These are phyloP conservation scores for Callithrix jacchus DNA, from an alignment of 2,113 vertebrate species.

Conservation along the genomic window DNA sequence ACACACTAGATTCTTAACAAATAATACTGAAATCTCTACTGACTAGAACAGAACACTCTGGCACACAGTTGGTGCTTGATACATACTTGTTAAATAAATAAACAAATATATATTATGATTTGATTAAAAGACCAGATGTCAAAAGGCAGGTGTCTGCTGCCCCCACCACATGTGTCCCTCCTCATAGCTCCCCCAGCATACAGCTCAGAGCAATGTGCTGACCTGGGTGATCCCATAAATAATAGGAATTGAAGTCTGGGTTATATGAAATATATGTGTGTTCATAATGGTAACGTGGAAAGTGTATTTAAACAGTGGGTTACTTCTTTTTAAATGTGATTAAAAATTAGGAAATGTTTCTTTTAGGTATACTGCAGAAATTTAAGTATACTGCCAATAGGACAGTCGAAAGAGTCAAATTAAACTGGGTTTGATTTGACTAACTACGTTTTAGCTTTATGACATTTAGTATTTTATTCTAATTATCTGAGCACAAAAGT, in stretches of 20 bases:
- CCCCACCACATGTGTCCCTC: too few relatives aligned
- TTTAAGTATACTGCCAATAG: not conserved
- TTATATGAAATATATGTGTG: not conserved
- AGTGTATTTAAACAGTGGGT: not conserved
- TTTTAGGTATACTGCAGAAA: not conserved
- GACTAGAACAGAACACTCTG: not conserved
- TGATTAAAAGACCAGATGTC: not conserved
- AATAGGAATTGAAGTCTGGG: not conserved
- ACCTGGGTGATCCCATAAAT: not conserved
- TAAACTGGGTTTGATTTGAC: not conserved
- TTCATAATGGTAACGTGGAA: not conserved
- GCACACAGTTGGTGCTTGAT: not conserved
- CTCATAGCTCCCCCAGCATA: rapidly evolving
- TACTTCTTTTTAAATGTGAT: not conserved
- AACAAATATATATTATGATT: not conserved
- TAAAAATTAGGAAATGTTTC: not conserved
- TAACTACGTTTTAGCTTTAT: not conserved
- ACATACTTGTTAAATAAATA: not conserved
- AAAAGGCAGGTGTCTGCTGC: not conserved
- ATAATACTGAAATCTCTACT: not conserved
- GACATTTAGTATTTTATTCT: not conserved
- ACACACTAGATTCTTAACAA: not conserved
- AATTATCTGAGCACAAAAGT: not conserved
- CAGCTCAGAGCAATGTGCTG: not conserved
- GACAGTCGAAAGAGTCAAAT: rapidly evolving